Conservation (phyloP, 37 sponge, comb jelly and placozoan species). For the Spongilla lacustris region DNA sequence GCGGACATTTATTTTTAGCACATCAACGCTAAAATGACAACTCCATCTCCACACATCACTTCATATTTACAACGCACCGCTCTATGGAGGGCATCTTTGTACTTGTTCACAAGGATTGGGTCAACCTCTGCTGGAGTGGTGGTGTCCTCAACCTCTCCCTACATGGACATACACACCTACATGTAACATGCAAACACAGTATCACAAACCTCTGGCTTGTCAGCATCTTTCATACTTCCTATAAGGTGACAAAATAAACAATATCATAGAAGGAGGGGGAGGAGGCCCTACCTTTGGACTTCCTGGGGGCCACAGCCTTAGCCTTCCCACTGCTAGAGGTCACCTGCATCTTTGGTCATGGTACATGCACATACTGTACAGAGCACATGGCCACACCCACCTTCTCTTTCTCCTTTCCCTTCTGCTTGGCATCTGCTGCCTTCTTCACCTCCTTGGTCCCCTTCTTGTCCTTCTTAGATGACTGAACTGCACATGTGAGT, state of each 20-base stretch:
- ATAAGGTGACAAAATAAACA: neutral
- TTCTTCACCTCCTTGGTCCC: neutral
- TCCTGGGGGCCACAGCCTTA: slow-evolving; percentile 1
- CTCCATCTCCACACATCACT: neutral
- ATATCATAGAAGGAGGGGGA: too few relatives aligned
- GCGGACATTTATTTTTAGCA: neutral
- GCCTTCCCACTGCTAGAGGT: slow-evolving; percentile 2
- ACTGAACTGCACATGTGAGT: neutral
- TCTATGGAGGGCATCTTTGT: slow-evolving; percentile 40
- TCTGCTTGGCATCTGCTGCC: slow-evolving; percentile 3
- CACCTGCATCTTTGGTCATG: neutral
- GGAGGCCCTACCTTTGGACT: slow-evolving; percentile 8
- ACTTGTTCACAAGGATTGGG: slow-evolving; percentile 45
- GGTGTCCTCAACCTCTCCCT: neutral
- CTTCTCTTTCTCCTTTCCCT: slow-evolving; percentile 15
- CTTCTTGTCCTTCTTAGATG: slow-evolving; percentile 19
- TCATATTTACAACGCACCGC: slow-evolving; percentile 18
- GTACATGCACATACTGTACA: neutral
- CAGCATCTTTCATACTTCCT: neutral
- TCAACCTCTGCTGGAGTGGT: slow-evolving; percentile 13
- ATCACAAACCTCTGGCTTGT: slow-evolving; percentile 2
- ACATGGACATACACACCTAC: neutral
- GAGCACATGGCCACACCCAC: neutral
- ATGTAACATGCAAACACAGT: slow-evolving; percentile 9
- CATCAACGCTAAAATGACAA: neutral